Conservation (phyloP, 2,888 invertebrate genomes). For the Entomobrya multifasciata region DNA sequence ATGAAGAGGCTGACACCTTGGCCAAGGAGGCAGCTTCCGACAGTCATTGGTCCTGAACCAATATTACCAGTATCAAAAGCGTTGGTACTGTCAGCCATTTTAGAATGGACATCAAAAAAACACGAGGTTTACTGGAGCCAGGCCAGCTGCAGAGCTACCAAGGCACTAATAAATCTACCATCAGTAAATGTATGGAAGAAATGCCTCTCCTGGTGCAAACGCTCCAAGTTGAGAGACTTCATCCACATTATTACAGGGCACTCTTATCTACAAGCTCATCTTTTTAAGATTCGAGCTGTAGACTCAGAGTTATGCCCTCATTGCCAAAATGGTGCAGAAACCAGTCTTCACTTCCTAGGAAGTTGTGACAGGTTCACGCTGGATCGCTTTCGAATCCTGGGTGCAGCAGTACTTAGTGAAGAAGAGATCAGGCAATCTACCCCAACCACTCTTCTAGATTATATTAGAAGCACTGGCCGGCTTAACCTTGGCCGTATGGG, state of each 20-base stretch:
- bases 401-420: not conserved
- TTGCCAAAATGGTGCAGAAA: not conserved
- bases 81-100: not conserved
- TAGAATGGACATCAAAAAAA: not conserved
- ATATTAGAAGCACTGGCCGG: too few relatives aligned
- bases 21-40: constrained; percentile 34
- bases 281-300: too few relatives aligned
- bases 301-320: not conserved
- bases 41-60: constrained; percentile 44
- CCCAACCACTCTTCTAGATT: too few relatives aligned
- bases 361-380: not conserved
- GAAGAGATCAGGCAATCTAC: not conserved
- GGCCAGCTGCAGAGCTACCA: not conserved
- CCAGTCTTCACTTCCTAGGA: constrained; percentile 41
- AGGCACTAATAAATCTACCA: not conserved
- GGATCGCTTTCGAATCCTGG: not conserved
- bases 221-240: not conserved
- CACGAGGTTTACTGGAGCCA: not conserved
- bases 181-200: not conserved
- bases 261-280: not conserved
- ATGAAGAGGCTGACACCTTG: too few relatives aligned
- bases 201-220: not conserved
- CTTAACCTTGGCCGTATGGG: too few relatives aligned
- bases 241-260: constrained; percentile 20
- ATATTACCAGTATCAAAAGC: constrained; percentile 6